These are phyloP conservation scores for Seladonia tumulorum DNA, from an alignment of 2,888 invertebrate genomes.

Conservation along the genomic window DNA sequence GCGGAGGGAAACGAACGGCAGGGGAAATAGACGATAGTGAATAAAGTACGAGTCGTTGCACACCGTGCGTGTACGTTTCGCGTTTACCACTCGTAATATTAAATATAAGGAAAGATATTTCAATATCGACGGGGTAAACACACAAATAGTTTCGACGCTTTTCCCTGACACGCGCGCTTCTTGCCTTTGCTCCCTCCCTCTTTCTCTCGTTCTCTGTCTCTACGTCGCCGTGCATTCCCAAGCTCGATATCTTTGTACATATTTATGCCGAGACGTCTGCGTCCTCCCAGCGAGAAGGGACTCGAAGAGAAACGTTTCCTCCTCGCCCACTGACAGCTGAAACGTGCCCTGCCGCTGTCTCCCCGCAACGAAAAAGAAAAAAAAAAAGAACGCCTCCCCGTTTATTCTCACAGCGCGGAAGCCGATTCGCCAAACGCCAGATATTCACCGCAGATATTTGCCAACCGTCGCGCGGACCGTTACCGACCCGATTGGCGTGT, in stretches of 20 bases:
- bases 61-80: constrained; percentile 52
- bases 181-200: background rate
- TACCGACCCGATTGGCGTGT: background rate
- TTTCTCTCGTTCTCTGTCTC: background rate
- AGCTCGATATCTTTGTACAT: constrained; percentile 30
- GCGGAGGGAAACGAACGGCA: background rate
- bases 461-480: constrained; percentile 27
- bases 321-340: constrained; percentile 36
- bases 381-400: constrained; percentile 2
- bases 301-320: constrained; percentile 40
- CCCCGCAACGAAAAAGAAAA: background rate
- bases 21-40: constrained; percentile 28
- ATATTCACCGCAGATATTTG: constrained; percentile 39
- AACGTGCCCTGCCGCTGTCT: constrained; percentile 41
- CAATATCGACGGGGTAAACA: constrained; percentile 76
- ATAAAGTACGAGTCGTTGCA: constrained; percentile 35
- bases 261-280: constrained; percentile 34
- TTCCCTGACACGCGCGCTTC: constrained; percentile 23
- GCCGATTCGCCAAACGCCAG: constrained; percentile 38
- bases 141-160: constrained; percentile 54
- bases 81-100: constrained; percentile 72
- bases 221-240: background rate
- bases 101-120: constrained; percentile 78
- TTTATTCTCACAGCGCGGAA: constrained; percentile 19
- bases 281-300: constrained; percentile 7